Evolutionary conservation across 2,113 vertebrate genomes (phyloP).

Genomic region (Solenodon paradoxus): DNA sequence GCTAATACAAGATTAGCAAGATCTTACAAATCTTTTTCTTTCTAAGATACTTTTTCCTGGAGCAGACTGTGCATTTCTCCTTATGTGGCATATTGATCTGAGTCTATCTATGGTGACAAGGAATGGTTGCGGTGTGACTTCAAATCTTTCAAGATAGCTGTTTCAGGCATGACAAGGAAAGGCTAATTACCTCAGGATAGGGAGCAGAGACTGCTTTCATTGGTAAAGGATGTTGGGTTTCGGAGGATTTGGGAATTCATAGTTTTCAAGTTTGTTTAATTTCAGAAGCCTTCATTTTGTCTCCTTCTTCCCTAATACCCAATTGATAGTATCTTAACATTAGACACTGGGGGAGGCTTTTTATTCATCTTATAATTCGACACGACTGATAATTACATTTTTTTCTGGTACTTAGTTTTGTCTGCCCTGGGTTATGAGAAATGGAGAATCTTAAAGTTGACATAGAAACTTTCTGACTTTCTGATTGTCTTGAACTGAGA

Average conservation of each 20-base stretch:
- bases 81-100: neutral
- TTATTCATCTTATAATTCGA: neutral
- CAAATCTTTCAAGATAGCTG: neutral
- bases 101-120: neutral
- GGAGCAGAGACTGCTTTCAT: neutral
- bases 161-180: neutral
- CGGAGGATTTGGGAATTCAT: neutral
- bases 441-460: neutral
- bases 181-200: neutral
- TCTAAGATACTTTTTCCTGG: neutral
- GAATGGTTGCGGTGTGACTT: neutral
- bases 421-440: neutral
- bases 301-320: neutral
- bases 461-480: neutral
- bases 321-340: neutral
- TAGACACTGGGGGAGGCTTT: neutral
- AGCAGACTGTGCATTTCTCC: neutral
- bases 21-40: neutral
- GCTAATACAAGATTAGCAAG: neutral
- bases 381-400: neutral
- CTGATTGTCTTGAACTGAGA: neutral
- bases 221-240: neutral
- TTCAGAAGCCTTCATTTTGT: neutral
- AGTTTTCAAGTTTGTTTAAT: neutral
- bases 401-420: neutral